Percentiles rank a stretch among this genome's conserved stretches.
Evolutionary conservation across 2,113 vertebrate genomes (phyloP).

Genomic region (Protomyctophum bolini): DNA sequence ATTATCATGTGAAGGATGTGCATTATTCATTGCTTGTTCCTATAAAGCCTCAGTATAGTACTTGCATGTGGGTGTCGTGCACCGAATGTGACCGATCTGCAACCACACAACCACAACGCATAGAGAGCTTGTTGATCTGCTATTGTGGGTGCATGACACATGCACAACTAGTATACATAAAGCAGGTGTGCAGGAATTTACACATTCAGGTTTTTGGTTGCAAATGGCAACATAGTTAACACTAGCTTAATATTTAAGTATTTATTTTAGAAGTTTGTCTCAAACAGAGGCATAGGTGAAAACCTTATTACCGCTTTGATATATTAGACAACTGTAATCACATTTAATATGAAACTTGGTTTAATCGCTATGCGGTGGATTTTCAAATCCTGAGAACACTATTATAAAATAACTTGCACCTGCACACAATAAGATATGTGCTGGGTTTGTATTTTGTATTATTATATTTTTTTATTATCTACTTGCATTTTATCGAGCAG

Average conservation of each 20-base stretch:
- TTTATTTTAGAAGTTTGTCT: slow-evolving; percentile 62
- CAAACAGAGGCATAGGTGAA: slow-evolving; percentile 54
- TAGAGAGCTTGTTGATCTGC: too few relatives aligned
- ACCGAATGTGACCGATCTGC: too few relatives aligned
- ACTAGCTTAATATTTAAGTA: slow-evolving; percentile 77
- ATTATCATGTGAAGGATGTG: slow-evolving; percentile 41
- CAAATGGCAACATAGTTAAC: slow-evolving; percentile 53
- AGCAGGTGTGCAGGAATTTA: not conserved
- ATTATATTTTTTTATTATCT: slow-evolving; percentile 1
- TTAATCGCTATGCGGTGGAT: slow-evolving; percentile 30
- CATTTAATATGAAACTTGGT: slow-evolving; percentile 27
- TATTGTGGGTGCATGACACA: too few relatives aligned
- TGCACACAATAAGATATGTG: slow-evolving; percentile 6
- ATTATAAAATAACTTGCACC: slow-evolving; percentile 22
- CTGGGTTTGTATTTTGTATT: not conserved
- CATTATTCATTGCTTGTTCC: slow-evolving; percentile 27
- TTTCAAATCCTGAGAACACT: slow-evolving; percentile 34
- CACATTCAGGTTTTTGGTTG: slow-evolving; percentile 51
- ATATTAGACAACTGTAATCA: slow-evolving; percentile 17
- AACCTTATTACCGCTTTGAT: slow-evolving; percentile 40
- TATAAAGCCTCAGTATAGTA: not conserved
- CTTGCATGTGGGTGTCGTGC: too few relatives aligned
- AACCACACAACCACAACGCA: too few relatives aligned
- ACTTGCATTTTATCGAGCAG: slow-evolving; percentile 12
- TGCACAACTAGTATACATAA: too few relatives aligned